phyloP scores from a whole-genome alignment of 2,113 vertebrate species.

The Coptodon rendalli region DNA sequence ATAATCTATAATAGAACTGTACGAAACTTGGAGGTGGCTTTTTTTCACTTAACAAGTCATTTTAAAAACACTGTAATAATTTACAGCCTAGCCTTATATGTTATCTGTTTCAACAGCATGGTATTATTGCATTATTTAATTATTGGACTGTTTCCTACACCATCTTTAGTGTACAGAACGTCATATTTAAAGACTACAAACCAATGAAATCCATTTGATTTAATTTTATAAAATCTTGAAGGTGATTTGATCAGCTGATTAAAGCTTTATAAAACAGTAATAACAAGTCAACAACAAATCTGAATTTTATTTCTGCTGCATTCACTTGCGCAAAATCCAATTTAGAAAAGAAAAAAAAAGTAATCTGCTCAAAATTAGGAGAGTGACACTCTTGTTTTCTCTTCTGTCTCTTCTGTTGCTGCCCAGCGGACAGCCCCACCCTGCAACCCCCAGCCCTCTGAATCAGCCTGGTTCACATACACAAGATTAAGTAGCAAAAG shows the following conservation, averaged over 20 bases:
- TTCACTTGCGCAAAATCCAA: neutral
- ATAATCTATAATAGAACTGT: neutral
- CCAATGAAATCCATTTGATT: neutral
- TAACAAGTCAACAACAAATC: neutral
- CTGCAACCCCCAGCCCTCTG: slow-evolving; percentile 63
- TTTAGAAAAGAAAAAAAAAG: neutral
- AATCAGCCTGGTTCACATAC: slow-evolving; percentile 93
- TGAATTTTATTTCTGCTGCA: neutral
- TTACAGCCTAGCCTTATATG: neutral
- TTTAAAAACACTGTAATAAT: neutral
- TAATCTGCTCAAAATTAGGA: slow-evolving; percentile 28
- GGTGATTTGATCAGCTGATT: neutral
- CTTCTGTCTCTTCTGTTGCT: slow-evolving; percentile 63
- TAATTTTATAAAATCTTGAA: neutral
- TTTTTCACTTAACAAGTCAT: neutral
- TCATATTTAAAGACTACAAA: neutral
- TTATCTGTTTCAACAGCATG: neutral
- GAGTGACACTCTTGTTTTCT: slow-evolving; percentile 28
- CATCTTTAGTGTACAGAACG: neutral
- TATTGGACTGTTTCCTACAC: neutral
- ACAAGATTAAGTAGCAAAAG: slow-evolving; percentile 99
- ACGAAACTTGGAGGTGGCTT: neutral
- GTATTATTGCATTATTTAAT: neutral
- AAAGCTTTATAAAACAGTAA: neutral
- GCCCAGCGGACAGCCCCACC: slow-evolving; percentile 66